A percentile compares a stretch with the other conserved stretches of the same genome.
Conservation (phyloP, 2,113 vertebrate species). For the Triplophysa siluroides region DNA sequence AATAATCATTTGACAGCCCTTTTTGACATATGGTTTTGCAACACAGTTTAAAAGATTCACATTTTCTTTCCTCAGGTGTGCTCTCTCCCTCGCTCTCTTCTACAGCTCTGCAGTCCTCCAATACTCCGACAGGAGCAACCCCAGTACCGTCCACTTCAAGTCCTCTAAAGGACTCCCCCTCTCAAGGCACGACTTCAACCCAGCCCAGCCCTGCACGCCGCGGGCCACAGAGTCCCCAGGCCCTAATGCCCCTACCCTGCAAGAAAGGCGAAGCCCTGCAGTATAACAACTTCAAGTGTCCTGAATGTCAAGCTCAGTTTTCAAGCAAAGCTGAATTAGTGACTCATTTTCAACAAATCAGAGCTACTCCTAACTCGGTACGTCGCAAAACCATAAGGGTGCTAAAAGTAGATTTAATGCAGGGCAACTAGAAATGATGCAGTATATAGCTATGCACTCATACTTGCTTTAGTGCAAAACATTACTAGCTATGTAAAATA, state of each 20-base stretch:
- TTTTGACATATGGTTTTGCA: no score
- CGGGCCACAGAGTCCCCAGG: slow-evolving; percentile 71
- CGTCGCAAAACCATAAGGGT: slow-evolving; percentile 38
- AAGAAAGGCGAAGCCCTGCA: slow-evolving; percentile 72
- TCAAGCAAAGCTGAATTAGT: slow-evolving; percentile 84
- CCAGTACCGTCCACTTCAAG: slow-evolving; percentile 69
- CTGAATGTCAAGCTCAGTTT: slow-evolving; percentile 90
- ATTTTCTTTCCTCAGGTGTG: slow-evolving; percentile 32
- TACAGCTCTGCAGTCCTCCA: slow-evolving; percentile 55
- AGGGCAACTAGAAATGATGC: no score
- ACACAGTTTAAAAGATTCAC: no score
- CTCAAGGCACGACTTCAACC: slow-evolving; percentile 55
- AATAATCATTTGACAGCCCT: no score
- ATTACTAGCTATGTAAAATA: not conserved
- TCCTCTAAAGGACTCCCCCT: slow-evolving; percentile 69
- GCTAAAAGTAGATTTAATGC: no score
- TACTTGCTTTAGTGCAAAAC: not conserved
- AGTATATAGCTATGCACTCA: no score
- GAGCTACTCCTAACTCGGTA: slow-evolving; percentile 56
- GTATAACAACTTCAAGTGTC: slow-evolving; percentile 77
- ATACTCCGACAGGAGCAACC: slow-evolving; percentile 45
- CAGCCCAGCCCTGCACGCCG: slow-evolving; percentile 67
- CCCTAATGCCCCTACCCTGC: slow-evolving; percentile 79
- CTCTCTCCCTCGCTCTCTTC: slow-evolving; percentile 56
- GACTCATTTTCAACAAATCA: slow-evolving; percentile 86